These are phyloP conservation scores for Napeogenes inachia DNA, from an alignment of 2,888 invertebrate genomes.

Conservation along the genomic window DNA sequence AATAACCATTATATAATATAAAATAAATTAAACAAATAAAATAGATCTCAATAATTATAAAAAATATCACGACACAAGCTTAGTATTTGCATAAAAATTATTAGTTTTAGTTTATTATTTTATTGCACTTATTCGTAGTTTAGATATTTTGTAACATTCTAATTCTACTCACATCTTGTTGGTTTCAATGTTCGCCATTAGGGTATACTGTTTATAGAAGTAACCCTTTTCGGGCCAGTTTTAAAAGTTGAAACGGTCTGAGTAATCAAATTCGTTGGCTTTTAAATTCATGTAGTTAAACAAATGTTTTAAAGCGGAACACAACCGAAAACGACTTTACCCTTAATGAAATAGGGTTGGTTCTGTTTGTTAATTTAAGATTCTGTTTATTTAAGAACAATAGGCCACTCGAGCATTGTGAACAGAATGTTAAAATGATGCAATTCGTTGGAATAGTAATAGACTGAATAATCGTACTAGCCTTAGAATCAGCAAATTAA, in stretches of 20 bases:
- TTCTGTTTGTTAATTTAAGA: slow-evolving; percentile 16
- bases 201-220: slow-evolving; percentile 5
- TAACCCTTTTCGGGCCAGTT: slow-evolving; percentile 5
- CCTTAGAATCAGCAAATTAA: slow-evolving; percentile 1
- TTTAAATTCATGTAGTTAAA: slow-evolving; percentile 37
- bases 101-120: too few species aligned
- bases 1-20: background rate
- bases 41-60: too few species aligned
- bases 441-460: slow-evolving; percentile 26
- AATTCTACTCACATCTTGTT: too few species aligned
- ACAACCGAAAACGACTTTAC: slow-evolving; percentile 33
- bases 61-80: too few species aligned
- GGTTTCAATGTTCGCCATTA: background rate
- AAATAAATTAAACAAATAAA: background rate
- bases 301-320: slow-evolving; percentile 28
- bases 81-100: too few species aligned
- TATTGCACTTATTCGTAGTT: too few species aligned
- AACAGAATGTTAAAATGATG: slow-evolving; percentile 60
- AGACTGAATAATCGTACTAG: background rate
- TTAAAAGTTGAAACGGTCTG: slow-evolving; percentile 47
- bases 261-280: slow-evolving; percentile 60
- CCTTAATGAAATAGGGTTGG: slow-evolving; percentile 16
- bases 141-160: too few species aligned
- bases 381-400: slow-evolving; percentile 49
- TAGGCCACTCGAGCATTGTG: slow-evolving; percentile 50